phyloP scores from a whole-genome alignment of 2,797 vertebrate species.

The Parambassis ranga region DNA sequence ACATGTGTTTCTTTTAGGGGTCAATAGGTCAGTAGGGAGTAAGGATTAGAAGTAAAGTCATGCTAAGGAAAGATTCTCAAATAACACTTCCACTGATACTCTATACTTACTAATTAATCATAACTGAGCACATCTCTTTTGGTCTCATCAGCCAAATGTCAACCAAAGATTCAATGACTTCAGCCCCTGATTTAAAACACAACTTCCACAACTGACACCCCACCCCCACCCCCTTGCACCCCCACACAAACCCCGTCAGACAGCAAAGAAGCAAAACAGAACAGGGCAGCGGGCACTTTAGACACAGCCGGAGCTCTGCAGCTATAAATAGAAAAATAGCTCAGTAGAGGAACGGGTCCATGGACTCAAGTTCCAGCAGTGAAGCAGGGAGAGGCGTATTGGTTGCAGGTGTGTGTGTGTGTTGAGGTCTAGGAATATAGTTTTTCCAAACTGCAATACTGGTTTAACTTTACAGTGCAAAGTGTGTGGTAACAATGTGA shows the following conservation, averaged over 20 bases:
- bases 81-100: neutral
- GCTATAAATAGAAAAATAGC: slow-evolving; percentile 73
- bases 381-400: slow-evolving; percentile 6
- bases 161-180: slow-evolving; percentile 6
- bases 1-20: slow-evolving; percentile 14
- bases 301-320: slow-evolving; percentile 29
- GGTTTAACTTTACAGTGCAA: neutral
- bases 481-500: neutral
- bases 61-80: neutral
- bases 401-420: slow-evolving; percentile 36
- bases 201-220: neutral
- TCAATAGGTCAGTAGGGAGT: slow-evolving; percentile 17
- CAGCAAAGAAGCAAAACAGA: slow-evolving; percentile 56
- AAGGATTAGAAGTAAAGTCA: slow-evolving; percentile 4
- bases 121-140: slow-evolving; percentile 1
- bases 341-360: slow-evolving; percentile 45
- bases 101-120: slow-evolving; percentile 2
- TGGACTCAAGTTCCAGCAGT: slow-evolving; percentile 41
- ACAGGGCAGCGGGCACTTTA: slow-evolving; percentile 41
- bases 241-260: slow-evolving; percentile 37
- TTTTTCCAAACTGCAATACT: too few relatives aligned
- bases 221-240: neutral
- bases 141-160: neutral
- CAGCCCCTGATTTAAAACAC: slow-evolving; percentile 21
- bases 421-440: too few relatives aligned